Evolutionary conservation across 2,888 invertebrate genomes (phyloP), one percentile per base, ranked within the genome.

Genomic region (Tortricodes alternella): DNA sequence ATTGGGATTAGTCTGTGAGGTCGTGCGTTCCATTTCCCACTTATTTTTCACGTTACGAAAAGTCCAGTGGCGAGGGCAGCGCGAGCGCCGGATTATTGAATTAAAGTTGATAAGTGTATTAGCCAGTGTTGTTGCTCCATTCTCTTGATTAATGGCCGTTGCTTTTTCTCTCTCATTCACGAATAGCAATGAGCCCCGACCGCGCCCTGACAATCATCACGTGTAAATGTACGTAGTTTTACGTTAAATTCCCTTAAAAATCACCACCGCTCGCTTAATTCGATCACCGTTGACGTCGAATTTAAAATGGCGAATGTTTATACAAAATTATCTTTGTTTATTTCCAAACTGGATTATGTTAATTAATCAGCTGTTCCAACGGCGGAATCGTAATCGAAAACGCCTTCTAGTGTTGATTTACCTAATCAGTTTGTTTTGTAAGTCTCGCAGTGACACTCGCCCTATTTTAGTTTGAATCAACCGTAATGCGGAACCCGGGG

Each of bases 51-150:
- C 81, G 80, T 80, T 79, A 73, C 77, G 74, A 78, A 80, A 79
- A 80, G 78, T 83, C 78, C 74, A 60, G 61, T 56, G 60, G 64
- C 70, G 71, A 67, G 73, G 73, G 74, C 74, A 68, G 78, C 80
- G 78, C 79, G 67, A 70, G 81, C 80, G 74, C 70, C 70, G 75
- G 77, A 80, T 87, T 89, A 89, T 90, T 89, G 88, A 89, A 89
- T 91, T 90, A 87, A 89, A 88, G 78, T 88, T 87, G 88, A 88
- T 90, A 90, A 90, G 86, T 88, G 84, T 88, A 88, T 90, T 88
- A 90, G 87, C 83, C 80, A 73, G 78, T 83, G 84, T 83, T 89
- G 85, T 87, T 85, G 82, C 83, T 82, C 83, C 85, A 83, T 85
- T 87, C 85, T 75, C 78, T 76, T 86, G 86, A 89, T 87, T 87